These are phyloP conservation scores for Serranus cabrilla DNA, from an alignment of 2,797 vertebrate genomes.

Conservation along the genomic window DNA sequence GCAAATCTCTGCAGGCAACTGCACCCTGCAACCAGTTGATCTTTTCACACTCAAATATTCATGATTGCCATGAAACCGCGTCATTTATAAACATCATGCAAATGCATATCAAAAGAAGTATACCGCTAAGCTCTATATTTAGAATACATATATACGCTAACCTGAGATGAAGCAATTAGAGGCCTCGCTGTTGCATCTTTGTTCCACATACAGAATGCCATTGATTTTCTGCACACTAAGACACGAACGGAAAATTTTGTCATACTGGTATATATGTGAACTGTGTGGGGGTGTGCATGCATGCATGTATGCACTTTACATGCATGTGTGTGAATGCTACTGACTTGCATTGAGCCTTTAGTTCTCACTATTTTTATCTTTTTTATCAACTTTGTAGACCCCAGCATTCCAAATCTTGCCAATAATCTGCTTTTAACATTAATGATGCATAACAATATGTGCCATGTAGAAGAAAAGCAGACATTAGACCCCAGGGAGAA, in stretches of 20 bases:
- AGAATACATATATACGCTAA: slow-evolving; percentile 7
- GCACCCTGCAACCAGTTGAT: slow-evolving; percentile 23
- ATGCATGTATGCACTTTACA: not conserved
- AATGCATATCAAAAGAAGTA: slow-evolving; percentile 9
- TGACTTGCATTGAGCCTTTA: not conserved
- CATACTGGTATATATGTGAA: not conserved
- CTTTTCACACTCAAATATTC: slow-evolving; percentile 36
- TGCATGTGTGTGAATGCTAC: not conserved
- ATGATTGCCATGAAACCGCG: slow-evolving; percentile 11
- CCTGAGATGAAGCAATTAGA: not conserved
- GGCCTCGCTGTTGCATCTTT: not conserved
- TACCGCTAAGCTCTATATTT: not conserved
- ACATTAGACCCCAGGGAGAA: not conserved
- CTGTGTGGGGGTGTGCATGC: slow-evolving; percentile 1
- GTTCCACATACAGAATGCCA: not conserved
- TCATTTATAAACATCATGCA: slow-evolving; percentile 20
- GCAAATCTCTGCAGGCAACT: slow-evolving; percentile 23
- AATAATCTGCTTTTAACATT: not conserved
- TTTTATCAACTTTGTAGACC: not conserved
- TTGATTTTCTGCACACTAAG: slow-evolving; percentile 8
- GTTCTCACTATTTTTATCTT: not conserved
- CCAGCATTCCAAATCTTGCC: too few relatives aligned
- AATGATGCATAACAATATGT: not conserved
- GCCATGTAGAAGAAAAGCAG: not conserved
- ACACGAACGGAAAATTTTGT: not conserved